Base-by-base conservation (phyloP, 2,888 invertebrate species). In the Conchocele bisecta region DNA sequence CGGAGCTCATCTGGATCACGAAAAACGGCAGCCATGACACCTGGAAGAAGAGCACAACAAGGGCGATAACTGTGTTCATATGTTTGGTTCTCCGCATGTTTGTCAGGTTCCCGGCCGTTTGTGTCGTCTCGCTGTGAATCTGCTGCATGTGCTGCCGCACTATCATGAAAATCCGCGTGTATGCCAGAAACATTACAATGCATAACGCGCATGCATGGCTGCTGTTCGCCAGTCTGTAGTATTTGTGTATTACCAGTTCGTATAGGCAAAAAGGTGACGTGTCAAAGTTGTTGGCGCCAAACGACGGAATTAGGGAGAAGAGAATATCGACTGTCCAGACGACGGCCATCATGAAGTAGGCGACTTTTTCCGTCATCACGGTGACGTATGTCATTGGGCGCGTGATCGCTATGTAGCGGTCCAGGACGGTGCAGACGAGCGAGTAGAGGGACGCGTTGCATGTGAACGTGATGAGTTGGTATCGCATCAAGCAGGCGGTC, bases 311-410 rank as follows among this genome's bases (percentile, higher is more conserved):
- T 11, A 68, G 46, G 6, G 74, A 63, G 22, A 67, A 48, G 2
- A 69, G 26, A 22, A 76, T 3, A 26, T 79, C 75, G 26, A 79
- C 56, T 1, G 58, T 35, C 83, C 83, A 83, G 17, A 75, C 67
- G 0, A 66, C 22, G 11, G 46, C 37, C 0, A 83, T 72, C 13
- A 80, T 44, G n/a, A 53, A 24, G 24, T 78, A 72, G 3, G 75
- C 74, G 15, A 54, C 50, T 37, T 56, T 70, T 42, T 63, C 63
- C 11, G 75, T 93, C 94, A 76, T 92, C 15, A 78, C 64, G 20
- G 39, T 39, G 1, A 57, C 56, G 54, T 82, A 83, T 33, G 50
- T 51, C 13, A 79, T 60, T 3, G 79, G 76, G 46, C 70, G 65
- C 22, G 58, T 42, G 20, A 85, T 81, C n/a, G 83, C 81, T 15